These are phyloP conservation scores for Actenoides hombroni DNA, from an alignment of 2,113 vertebrate species.

Conservation along the genomic window DNA sequence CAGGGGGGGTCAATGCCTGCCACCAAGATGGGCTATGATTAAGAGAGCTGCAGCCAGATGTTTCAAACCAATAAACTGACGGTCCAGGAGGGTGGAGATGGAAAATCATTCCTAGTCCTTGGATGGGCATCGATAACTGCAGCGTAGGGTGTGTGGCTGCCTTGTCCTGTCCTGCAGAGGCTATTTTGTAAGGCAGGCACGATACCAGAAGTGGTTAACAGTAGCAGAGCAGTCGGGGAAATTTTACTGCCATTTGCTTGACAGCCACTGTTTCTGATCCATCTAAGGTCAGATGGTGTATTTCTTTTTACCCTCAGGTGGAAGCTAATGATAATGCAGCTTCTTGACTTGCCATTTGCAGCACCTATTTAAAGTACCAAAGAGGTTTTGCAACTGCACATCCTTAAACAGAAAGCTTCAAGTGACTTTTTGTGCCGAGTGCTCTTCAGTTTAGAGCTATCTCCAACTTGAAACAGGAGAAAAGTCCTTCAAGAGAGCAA, in stretches of 20 bases:
- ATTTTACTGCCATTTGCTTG: neutral
- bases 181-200: neutral
- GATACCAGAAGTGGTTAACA: neutral
- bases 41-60: neutral
- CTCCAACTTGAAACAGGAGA: neutral
- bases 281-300: neutral
- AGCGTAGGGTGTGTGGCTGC: accelerated
- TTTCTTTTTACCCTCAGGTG: slow-evolving; percentile 13
- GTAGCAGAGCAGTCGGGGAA: neutral
- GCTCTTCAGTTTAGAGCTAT: neutral
- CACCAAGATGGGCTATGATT: neutral
- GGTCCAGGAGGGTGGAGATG: neutral
- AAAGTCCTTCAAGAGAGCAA: neutral
- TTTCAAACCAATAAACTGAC: neutral
- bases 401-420: neutral
- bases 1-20: neutral
- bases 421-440: neutral
- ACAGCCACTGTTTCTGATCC: neutral
- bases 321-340: neutral
- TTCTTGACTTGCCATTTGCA: neutral
- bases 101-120: neutral
- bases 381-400: neutral
- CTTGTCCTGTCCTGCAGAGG: neutral
- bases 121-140: neutral
- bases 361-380: neutral